Conservation (phyloP, 2,888 invertebrate genomes). For the Pogonocherus hispidulus region DNA sequence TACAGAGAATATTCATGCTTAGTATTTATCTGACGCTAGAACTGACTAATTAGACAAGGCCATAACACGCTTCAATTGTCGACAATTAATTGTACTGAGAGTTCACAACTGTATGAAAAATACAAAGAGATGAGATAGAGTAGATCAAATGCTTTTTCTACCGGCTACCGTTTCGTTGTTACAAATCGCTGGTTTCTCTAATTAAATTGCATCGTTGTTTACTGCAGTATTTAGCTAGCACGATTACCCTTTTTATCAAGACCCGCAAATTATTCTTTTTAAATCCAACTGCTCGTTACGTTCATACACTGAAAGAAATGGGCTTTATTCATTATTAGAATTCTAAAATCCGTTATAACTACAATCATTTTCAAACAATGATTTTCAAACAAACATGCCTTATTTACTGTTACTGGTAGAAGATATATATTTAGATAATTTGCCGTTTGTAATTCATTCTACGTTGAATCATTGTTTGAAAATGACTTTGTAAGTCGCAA, state of each 20-base stretch:
- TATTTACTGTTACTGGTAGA: too few species aligned
- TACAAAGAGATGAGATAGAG: neutral
- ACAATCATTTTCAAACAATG: too few species aligned
- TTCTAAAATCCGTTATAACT: too few species aligned
- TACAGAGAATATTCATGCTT: too few species aligned
- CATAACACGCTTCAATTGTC: neutral
- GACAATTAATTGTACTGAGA: slow-evolving; percentile 7
- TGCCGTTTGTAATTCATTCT: too few species aligned
- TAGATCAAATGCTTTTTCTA: slow-evolving; percentile 10
- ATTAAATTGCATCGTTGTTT: slow-evolving; percentile 51
- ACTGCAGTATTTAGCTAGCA: slow-evolving; percentile 39
- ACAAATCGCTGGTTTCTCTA: slow-evolving; percentile 48
- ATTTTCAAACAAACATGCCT: too few species aligned
- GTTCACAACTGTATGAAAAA: neutral
- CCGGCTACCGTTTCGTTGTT: slow-evolving; percentile 33
- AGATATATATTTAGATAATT: too few species aligned
- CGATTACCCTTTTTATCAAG: slow-evolving; percentile 28
- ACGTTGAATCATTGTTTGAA: too few species aligned
- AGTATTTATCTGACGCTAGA: neutral
- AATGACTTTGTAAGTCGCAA: too few species aligned
- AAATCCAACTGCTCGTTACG: neutral
- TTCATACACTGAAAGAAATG: too few species aligned
- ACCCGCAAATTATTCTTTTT: slow-evolving; percentile 27
- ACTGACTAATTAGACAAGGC: neutral
- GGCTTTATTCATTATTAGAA: too few species aligned